phyloP scores from a whole-genome alignment of 2,888 invertebrate genomes.

The Trypoxylon attenuatum region DNA sequence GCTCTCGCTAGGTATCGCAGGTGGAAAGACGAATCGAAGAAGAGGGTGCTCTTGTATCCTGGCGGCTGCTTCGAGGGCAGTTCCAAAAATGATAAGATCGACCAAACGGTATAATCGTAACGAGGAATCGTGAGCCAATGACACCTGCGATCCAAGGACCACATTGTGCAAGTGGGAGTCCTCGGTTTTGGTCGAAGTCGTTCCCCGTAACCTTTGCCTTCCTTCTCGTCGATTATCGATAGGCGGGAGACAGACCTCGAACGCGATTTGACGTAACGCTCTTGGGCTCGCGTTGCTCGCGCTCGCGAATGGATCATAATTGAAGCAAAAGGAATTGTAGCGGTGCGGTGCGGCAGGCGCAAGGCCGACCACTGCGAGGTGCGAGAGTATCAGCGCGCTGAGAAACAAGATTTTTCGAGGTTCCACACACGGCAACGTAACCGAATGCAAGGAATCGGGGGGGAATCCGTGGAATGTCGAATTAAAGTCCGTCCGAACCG shows the following conservation, averaged over 20 bases:
- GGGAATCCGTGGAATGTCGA: slow-evolving; percentile 67
- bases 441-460: slow-evolving; percentile 57
- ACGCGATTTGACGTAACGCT: slow-evolving; percentile 39
- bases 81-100: too few relatives aligned
- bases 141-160: not conserved
- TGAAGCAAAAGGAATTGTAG: slow-evolving; percentile 42
- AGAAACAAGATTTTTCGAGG: slow-evolving; percentile 31
- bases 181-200: not conserved
- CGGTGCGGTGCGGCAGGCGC: too few relatives aligned
- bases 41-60: too few relatives aligned
- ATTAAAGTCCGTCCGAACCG: slow-evolving; percentile 63
- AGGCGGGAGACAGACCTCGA: slow-evolving; percentile 7
- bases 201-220: slow-evolving; percentile 12
- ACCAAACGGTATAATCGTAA: too few relatives aligned
- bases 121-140: not conserved
- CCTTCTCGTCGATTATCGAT: slow-evolving; percentile 7
- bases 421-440: not conserved
- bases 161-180: not conserved
- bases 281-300: not conserved
- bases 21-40: too few relatives aligned
- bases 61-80: too few relatives aligned
- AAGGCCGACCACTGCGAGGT: slow-evolving; percentile 28
- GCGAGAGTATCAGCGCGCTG: not conserved
- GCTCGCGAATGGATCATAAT: slow-evolving; percentile 36
- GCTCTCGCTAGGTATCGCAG: too few relatives aligned